Percentiles rank a stretch among this genome's conserved stretches.
phyloP scores from a whole-genome alignment of 2,888 invertebrate species.

The Tinea trinotella region DNA sequence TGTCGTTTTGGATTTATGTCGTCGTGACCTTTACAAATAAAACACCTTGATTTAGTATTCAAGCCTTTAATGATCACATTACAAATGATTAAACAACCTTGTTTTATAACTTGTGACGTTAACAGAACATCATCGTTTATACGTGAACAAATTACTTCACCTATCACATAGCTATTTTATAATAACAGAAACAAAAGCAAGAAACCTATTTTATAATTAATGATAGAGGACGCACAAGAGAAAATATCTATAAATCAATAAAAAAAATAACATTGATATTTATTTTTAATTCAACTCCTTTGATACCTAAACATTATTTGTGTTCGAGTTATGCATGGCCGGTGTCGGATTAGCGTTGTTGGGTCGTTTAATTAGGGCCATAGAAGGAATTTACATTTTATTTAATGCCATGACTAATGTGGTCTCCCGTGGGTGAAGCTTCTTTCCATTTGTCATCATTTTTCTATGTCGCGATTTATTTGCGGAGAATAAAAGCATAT shows the following conservation, averaged over 20 bases:
- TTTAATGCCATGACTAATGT: conserved; percentile 62
- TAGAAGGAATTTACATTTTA: conserved; percentile 49
- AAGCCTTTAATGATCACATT: background rate
- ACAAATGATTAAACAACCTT: background rate
- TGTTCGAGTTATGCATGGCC: conserved; percentile 28
- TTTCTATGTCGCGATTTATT: conserved; percentile 68
- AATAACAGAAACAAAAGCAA: conserved; percentile 3
- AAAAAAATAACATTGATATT: conserved; percentile 12
- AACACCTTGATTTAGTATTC: conserved; percentile 52
- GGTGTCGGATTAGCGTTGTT: conserved; percentile 47
- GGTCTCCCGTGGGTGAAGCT: conserved; percentile 35
- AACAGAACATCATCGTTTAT: conserved; percentile 1
- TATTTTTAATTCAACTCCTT: conserved; percentile 13
- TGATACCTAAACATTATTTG: conserved; percentile 15
- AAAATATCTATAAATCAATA: conserved; percentile 9
- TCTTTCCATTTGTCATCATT: conserved; percentile 66
- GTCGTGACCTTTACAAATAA: conserved; percentile 55
- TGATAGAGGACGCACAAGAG: conserved; percentile 5
- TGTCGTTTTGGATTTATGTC: conserved; percentile 50
- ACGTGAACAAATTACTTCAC: conserved; percentile 1
- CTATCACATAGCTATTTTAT: background rate
- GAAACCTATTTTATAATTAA: background rate
- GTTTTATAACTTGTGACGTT: background rate
- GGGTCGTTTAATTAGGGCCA: conserved; percentile 47
- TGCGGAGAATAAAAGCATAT: conserved; percentile 28